phyloP scores from a whole-genome alignment of 2,797 vertebrate genomes.

The Sitta carolinensis region DNA sequence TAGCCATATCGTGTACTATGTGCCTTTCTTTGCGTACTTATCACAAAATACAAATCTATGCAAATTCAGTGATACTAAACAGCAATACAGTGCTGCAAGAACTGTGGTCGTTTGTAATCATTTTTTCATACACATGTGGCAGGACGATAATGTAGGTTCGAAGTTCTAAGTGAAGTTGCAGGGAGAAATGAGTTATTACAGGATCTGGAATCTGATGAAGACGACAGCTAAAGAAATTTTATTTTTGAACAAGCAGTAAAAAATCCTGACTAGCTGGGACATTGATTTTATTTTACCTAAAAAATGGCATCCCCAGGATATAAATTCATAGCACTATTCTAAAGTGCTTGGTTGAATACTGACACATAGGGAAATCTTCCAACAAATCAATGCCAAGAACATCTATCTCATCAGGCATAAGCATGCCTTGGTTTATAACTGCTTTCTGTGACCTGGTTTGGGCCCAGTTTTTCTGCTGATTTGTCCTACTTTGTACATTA shows the following conservation, averaged over 20 bases:
- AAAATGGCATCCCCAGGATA: not conserved
- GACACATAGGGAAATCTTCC: slow-evolving; percentile 17
- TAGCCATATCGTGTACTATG: not conserved
- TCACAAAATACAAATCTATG: not conserved
- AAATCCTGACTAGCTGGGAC: not conserved
- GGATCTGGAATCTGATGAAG: not conserved
- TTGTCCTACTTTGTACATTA: not conserved
- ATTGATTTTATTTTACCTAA: slow-evolving; percentile 44
- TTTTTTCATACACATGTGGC: not conserved
- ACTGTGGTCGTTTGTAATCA: not conserved
- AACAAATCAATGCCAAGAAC: slow-evolving; percentile 5
- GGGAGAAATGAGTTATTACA: not conserved
- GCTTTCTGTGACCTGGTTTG: not conserved
- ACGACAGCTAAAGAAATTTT: not conserved
- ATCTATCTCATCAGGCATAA: not conserved
- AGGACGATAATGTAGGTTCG: not conserved
- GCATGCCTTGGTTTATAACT: slow-evolving; percentile 3
- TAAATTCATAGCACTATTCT: not conserved
- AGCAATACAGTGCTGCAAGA: not conserved
- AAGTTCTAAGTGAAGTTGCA: not conserved
- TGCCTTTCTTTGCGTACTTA: not conserved
- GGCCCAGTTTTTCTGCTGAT: not conserved
- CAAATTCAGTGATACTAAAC: not conserved
- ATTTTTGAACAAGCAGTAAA: slow-evolving; percentile 15
- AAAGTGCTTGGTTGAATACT: not conserved